Base-by-base conservation (phyloP, 2,888 invertebrate species). In the Cyclophora albipunctata region DNA sequence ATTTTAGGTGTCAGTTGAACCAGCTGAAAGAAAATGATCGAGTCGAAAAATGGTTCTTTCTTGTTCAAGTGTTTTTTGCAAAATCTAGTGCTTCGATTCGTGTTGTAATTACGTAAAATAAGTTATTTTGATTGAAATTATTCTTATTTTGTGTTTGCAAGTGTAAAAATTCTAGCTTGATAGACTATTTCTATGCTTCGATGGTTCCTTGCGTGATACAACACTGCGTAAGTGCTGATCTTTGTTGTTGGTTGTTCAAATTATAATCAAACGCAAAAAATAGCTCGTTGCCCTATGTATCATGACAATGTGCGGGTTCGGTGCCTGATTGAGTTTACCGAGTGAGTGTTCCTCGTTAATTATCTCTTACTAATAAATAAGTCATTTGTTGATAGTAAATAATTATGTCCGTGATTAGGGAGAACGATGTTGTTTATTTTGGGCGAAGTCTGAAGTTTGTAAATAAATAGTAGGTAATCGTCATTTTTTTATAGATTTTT, bases 41-140 rank as follows among this genome's bases (percentile, higher is more conserved):
- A 73, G 67, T 69, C 63, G 67, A 72, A 73, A 69, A 81, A 83
- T 85, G 80, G 81, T 85, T 80, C 81, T 37, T 85, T 80, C 81
- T 37, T 37, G 37, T 4, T 37, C 37, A 5, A 37, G 37, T 37
- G 37, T 37, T 37, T 37, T 37, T 79, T 79, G 78, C 65, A 53
- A 62, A 65, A 62, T 66, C 60, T 48, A 62, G 60, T 67, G 58
- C 58, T 63, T 62, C 54, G 59, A 43, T 40, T 47, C 45, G 7
- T 47, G 20, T 44, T 37, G 42, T 51, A 44, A 43, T 51, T 49
- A 40, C 45, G 7, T 34, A 40, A 45, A 40, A 42, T 46, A 40
- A 47, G 40, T 41, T 44, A 43, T 47, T 43, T 48, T 34, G n/a
- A 47, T 47, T 45, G 50, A 41, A 45, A 20, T 34, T 51, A 42